phyloP scores from a whole-genome alignment of 2,113 vertebrate species.

The Onychostruthus taczanowskii region DNA sequence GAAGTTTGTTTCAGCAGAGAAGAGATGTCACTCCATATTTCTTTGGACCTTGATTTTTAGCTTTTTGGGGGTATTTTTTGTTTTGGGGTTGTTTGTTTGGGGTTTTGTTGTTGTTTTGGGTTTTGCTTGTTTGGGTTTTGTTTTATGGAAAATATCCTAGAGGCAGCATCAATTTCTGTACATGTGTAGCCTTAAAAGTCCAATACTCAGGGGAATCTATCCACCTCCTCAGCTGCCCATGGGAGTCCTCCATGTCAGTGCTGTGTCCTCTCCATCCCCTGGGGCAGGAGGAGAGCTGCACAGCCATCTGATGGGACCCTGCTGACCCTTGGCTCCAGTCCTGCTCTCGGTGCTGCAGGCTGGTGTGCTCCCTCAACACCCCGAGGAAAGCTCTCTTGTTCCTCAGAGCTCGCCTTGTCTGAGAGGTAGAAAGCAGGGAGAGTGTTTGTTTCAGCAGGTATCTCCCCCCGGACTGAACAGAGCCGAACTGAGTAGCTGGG shows the following conservation, averaged over 20 bases:
- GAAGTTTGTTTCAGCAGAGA: not conserved
- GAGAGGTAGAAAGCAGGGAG: not conserved
- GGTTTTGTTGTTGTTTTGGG: not conserved
- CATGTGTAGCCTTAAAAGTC: not conserved
- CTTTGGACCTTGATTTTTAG: not conserved
- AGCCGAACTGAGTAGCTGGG: not conserved
- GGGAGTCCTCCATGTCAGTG: rapidly evolving
- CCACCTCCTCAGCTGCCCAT: not conserved
- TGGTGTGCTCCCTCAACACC: not conserved
- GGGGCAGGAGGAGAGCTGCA: not conserved
- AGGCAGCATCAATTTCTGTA: not conserved
- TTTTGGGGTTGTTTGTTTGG: not conserved
- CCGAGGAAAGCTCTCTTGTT: not conserved
- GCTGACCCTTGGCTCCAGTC: not conserved
- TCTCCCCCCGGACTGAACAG: not conserved
- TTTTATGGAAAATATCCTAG: not conserved
- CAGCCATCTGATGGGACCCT: not conserved
- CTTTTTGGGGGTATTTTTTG: not conserved
- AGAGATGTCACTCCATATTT: not conserved
- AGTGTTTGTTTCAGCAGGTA: not conserved
- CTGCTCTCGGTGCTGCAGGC: not conserved
- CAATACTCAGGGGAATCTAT: rapidly evolving
- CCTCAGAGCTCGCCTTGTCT: not conserved
- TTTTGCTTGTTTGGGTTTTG: not conserved
- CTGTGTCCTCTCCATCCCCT: not conserved